A percentile compares a stretch with the other conserved stretches of the same genome.
Evolutionary conservation across 2,113 vertebrate species (phyloP).

Genomic region (Nothocercus julius): DNA sequence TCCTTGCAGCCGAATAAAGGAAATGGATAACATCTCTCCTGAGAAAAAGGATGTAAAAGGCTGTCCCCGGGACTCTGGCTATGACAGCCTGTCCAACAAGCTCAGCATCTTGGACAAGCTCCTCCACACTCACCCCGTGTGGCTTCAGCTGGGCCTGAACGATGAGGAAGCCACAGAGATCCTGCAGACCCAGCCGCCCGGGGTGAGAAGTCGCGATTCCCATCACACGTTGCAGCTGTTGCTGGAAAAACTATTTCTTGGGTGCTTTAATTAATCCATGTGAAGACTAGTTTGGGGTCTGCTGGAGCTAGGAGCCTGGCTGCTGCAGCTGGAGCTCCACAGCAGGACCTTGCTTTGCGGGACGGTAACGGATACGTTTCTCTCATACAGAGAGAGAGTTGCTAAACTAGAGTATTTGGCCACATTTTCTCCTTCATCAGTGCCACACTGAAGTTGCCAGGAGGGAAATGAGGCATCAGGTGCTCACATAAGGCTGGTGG

Average conservation of each 20-base stretch:
- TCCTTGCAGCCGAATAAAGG: slow-evolving; percentile 81
- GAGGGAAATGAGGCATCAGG: not conserved
- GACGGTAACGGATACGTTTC: not conserved
- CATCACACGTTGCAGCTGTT: not conserved
- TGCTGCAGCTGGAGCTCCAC: not conserved
- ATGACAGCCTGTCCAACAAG: slow-evolving; percentile 86
- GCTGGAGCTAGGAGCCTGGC: not conserved
- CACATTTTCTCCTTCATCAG: not conserved
- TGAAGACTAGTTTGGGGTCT: not conserved
- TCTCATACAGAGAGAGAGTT: not conserved
- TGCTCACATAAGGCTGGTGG: not conserved
- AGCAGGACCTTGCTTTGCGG: not conserved
- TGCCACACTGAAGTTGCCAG: not conserved
- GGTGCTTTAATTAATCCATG: not conserved
- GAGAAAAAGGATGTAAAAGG: slow-evolving; percentile 75
- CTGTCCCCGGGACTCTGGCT: slow-evolving; percentile 87
- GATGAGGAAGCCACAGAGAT: slow-evolving; percentile 83
- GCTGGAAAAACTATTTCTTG: not conserved
- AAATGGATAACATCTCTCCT: slow-evolving; percentile 80
- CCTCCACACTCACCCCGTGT: slow-evolving; percentile 88
- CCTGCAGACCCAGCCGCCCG: slow-evolving; percentile 85
- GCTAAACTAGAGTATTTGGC: not conserved
- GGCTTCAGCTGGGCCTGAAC: slow-evolving; percentile 88
- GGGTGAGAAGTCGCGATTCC: slow-evolving; percentile 79
- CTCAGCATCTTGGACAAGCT: slow-evolving; percentile 92